Conservation (phyloP, 2,797 vertebrate genomes). For the Aphelocoma californica region DNA sequence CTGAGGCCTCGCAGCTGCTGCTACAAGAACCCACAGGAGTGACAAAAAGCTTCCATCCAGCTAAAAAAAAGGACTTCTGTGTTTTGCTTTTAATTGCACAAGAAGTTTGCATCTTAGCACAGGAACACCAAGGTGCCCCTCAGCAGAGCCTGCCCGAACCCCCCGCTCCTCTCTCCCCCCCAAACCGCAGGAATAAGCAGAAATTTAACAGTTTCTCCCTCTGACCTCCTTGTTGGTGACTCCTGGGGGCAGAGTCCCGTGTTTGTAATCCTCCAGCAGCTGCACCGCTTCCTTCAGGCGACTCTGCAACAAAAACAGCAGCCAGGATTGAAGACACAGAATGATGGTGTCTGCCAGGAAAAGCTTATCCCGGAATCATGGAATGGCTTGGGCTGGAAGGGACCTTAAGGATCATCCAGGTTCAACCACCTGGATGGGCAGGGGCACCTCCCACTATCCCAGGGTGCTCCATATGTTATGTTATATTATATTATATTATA, state of each 20-base stretch:
- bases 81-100: accelerated
- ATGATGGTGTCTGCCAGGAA: accelerated
- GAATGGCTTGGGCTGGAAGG: neutral
- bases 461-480: too few relatives aligned
- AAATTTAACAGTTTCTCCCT: neutral
- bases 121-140: neutral
- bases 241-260: constrained; percentile 78
- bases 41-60: neutral
- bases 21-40: neutral
- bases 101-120: neutral
- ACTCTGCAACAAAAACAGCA: constrained; percentile 68
- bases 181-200: accelerated
- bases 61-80: neutral
- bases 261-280: constrained; percentile 83
- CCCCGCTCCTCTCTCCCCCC: neutral
- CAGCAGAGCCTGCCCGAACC: neutral
- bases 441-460: neutral
- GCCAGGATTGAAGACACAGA: neutral
- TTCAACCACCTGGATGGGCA: neutral
- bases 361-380: neutral
- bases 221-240: constrained; percentile 88
- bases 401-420: neutral
- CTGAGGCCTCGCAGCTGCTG: neutral
- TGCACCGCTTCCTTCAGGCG: constrained; percentile 85
- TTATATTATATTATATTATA: too few relatives aligned